phyloP scores from a whole-genome alignment of 2,888 invertebrate genomes.

The Agriotes lineatus region DNA sequence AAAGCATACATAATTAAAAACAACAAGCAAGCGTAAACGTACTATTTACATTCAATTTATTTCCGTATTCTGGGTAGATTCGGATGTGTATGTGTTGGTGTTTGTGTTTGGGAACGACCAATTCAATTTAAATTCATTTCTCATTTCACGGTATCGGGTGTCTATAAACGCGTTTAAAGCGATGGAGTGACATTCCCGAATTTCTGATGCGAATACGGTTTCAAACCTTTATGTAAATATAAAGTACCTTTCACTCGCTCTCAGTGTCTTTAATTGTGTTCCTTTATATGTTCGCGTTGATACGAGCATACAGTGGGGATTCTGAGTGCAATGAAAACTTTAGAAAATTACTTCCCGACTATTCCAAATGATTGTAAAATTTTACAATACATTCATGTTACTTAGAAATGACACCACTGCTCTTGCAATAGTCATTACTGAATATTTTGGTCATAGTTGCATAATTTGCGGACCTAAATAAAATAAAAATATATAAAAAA shows the following conservation, averaged over 20 bases:
- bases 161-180: constrained; percentile 50
- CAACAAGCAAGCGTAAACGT: constrained; percentile 40
- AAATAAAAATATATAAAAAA: too few species aligned
- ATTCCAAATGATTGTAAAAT: too few species aligned
- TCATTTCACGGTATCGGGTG: constrained; percentile 51
- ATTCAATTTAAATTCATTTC: constrained; percentile 54
- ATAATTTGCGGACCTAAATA: too few species aligned
- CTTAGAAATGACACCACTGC: too few species aligned
- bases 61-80: constrained; percentile 41
- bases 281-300: constrained; percentile 20
- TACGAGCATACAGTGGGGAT: neutral
- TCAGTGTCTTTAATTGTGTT: constrained; percentile 30
- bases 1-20: constrained; percentile 38
- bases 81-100: constrained; percentile 44
- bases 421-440: too few species aligned
- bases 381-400: too few species aligned
- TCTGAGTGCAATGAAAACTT: neutral
- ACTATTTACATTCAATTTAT: constrained; percentile 45
- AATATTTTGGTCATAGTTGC: too few species aligned
- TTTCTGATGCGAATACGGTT: constrained; percentile 48
- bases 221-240: constrained; percentile 42
- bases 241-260: constrained; percentile 35
- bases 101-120: constrained; percentile 49
- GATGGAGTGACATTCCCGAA: constrained; percentile 47
- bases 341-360: too few species aligned